A percentile compares a stretch with the other conserved stretches of the same genome.
Conservation (phyloP, 2,113 vertebrate genomes). For the Ptychochromis oligacanthus region DNA sequence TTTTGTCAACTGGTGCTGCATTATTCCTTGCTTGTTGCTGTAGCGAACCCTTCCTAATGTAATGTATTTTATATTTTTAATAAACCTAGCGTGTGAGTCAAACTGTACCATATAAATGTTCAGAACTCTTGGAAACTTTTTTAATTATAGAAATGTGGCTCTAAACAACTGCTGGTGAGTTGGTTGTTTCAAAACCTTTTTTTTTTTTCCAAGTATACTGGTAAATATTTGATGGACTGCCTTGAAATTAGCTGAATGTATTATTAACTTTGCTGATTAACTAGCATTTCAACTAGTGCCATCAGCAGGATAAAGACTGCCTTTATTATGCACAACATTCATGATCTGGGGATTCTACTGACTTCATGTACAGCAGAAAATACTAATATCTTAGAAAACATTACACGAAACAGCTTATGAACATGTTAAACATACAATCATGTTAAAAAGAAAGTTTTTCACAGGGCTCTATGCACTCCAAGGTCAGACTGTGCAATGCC, state of each 20-base stretch:
- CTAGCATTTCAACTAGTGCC: too few species aligned
- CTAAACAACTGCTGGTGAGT: background rate
- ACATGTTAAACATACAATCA: too few species aligned
- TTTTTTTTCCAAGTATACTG: accelerated
- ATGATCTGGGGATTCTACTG: too few species aligned
- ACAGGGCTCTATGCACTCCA: too few species aligned
- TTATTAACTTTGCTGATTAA: too few species aligned
- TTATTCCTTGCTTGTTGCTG: background rate
- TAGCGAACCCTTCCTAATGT: background rate
- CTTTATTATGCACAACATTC: too few species aligned
- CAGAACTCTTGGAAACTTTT: background rate
- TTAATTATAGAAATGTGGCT: background rate
- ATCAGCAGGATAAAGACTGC: too few species aligned
- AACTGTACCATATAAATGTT: background rate
- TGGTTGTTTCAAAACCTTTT: background rate
- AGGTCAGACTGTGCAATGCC: too few species aligned
- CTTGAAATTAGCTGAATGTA: background rate
- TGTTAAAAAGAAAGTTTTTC: too few species aligned
- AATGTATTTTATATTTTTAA: background rate
- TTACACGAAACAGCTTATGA: too few species aligned
- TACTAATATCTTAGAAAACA: too few species aligned
- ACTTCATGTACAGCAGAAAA: too few species aligned
- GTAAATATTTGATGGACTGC: background rate
- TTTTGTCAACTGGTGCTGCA: background rate
- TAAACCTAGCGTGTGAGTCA: background rate